phyloP scores from a whole-genome alignment of 2,113 vertebrate genomes.

The Phalacrocorax aristotelis region DNA sequence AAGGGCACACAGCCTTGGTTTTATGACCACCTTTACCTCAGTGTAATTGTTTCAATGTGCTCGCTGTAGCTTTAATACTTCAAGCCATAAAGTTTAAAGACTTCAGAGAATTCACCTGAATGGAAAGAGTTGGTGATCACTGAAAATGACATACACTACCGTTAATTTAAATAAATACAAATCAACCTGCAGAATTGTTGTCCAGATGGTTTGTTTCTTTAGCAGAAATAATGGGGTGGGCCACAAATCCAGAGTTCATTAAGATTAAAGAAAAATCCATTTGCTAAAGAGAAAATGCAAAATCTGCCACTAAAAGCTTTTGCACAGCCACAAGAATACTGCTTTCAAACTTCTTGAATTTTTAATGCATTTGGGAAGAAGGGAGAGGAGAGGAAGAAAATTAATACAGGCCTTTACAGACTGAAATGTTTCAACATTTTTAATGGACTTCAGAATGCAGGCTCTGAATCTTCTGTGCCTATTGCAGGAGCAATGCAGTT shows the following conservation, averaged over 20 bases:
- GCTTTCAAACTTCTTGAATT: slow-evolving; percentile 29
- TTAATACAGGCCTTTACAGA: background rate
- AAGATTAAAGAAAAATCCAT: slow-evolving; percentile 30
- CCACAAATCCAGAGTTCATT: slow-evolving; percentile 27
- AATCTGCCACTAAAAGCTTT: slow-evolving; percentile 45
- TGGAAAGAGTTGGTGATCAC: slow-evolving; percentile 6
- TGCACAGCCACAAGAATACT: background rate
- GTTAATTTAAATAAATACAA: slow-evolving; percentile 59
- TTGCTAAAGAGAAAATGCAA: slow-evolving; percentile 32
- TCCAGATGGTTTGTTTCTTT: slow-evolving; percentile 48
- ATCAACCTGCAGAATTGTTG: background rate
- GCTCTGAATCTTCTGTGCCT: background rate
- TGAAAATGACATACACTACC: slow-evolving; percentile 7
- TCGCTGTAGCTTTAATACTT: slow-evolving; percentile 25
- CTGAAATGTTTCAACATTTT: slow-evolving; percentile 7
- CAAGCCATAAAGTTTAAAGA: slow-evolving; percentile 53
- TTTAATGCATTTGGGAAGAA: slow-evolving; percentile 20
- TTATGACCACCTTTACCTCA: slow-evolving; percentile 11
- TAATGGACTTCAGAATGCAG: background rate
- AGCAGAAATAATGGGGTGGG: slow-evolving; percentile 23
- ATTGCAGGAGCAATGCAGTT: background rate
- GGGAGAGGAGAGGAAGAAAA: background rate
- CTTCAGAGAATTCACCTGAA: slow-evolving; percentile 52
- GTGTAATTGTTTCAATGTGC: slow-evolving; percentile 45
- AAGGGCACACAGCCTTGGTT: background rate